Conservation (phyloP, 2,888 invertebrate species). For the Diarsia brunnea region DNA sequence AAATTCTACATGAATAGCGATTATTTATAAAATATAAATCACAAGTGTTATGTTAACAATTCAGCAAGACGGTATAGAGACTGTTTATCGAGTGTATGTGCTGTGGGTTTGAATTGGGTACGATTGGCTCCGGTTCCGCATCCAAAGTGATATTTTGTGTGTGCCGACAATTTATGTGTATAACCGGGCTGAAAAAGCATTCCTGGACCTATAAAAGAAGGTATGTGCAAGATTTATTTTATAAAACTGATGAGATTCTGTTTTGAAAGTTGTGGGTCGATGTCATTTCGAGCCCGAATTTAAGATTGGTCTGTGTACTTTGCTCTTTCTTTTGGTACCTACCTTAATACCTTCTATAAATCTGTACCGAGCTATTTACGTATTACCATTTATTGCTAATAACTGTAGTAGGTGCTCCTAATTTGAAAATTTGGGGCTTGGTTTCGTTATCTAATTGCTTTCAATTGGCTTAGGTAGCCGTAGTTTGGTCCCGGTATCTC, state of each 20-base stretch:
- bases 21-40: conserved; percentile 76
- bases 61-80: conserved; percentile 74
- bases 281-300: conserved; percentile 38
- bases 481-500: conserved; percentile 55
- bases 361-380: conserved; percentile 26
- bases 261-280: conserved; percentile 54
- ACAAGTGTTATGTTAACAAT: conserved; percentile 81
- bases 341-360: not conserved
- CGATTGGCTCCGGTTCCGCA: conserved; percentile 78
- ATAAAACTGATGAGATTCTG: conserved; percentile 58
- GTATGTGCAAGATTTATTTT: conserved; percentile 72
- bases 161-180: conserved; percentile 84
- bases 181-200: conserved; percentile 80
- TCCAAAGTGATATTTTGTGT: conserved; percentile 83
- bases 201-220: conserved; percentile 75
- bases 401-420: not conserved
- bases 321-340: conserved; percentile 60
- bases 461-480: conserved; percentile 68
- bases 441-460: conserved; percentile 64
- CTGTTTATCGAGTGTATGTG: conserved; percentile 79
- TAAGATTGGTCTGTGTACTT: conserved; percentile 55
- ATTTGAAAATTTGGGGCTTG: conserved; percentile 39
- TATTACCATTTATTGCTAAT: conserved; percentile 1
- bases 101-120: conserved; percentile 78
- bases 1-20: conserved; percentile 83